Base-by-base conservation (phyloP, 2,113 vertebrate genomes). In the Struthio camelus region DNA sequence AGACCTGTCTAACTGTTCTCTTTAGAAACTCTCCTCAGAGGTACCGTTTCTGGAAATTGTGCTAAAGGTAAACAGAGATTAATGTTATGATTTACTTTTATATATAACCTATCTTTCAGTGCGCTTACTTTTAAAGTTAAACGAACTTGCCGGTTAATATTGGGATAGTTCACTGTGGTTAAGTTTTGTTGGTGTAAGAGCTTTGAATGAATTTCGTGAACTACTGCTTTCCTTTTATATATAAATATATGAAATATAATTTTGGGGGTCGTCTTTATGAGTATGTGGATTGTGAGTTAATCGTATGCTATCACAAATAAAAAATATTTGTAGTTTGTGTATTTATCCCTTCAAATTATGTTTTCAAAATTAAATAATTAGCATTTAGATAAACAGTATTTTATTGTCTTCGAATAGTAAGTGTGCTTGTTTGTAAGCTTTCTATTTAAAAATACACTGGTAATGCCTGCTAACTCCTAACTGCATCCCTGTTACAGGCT, bases 111-210 rank as follows among this genome's bases (percentile, higher is more conserved):
- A 2, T 78, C 76, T 81, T 91, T 38, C 75, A 14, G 18, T 7
- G 3, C 92, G 46, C 94, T 95, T 95, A 38, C 69, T 88, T 95
- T 93, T 79, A 82, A 80, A 94, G 50, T 88, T 91, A 71, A 88
- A 54, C 73, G 85, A 72, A 65, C 44, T 87, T 50, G 11, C 36
- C 89, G 23, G 15, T 86, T 95, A 87, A 65, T 42, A n/a, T 5
- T 80, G 34, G 50, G 90, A 22, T 79, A 71, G 85, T 73, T 87
- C 38, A 71, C 46, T 64, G 53, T 64, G 27, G 19, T 62, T 89
- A 70, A 66, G 56, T 53, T 22, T 28, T 87, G n/a, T 59, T 79
- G 42, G 53, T 34, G 32, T 72, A 67, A 78, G 40, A 87, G 46
- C 42, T 93, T 50, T 84, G 27, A 72, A 25, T 88, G 85, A 82